Conservation (phyloP, 2,888 invertebrate genomes). For the Leptinotarsa juncta region DNA sequence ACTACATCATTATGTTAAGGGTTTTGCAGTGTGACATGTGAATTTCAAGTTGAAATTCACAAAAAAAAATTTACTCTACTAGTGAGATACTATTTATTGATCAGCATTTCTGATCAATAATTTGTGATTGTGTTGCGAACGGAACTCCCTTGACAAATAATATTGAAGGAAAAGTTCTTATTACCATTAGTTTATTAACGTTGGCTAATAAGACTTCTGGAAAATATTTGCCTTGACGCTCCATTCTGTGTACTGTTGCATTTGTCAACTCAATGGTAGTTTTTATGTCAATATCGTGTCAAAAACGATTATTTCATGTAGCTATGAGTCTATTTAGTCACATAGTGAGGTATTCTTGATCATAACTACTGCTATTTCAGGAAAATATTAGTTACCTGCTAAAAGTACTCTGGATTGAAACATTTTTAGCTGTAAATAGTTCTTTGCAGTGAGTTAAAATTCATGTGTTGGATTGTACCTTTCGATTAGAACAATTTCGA, state of each 20-base stretch:
- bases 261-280: too few relatives aligned
- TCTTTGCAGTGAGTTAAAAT: conserved; percentile 2
- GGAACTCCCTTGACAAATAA: too few relatives aligned
- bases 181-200: conserved; percentile 24
- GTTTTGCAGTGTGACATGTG: not conserved
- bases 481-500: not conserved
- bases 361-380: not conserved
- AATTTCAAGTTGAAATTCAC: conserved; percentile 24
- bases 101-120: conserved; percentile 21
- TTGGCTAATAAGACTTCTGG: conserved; percentile 6
- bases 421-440: conserved; percentile 11
- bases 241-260: too few relatives aligned
- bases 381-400: not conserved
- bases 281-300: too few relatives aligned
- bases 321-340: conserved; percentile 16
- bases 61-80: not conserved
- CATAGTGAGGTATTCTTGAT: conserved; percentile 22
- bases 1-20: too few relatives aligned
- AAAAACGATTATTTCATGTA: not conserved
- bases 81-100: conserved; percentile 12
- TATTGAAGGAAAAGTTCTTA: not conserved
- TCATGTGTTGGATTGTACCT: not conserved
- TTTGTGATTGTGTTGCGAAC: too few relatives aligned
- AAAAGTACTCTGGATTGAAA: not conserved
- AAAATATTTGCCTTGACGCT: too few relatives aligned